Evolutionary conservation across 2,113 vertebrate species (phyloP).

Genomic region (Corythornis madagascariensis): DNA sequence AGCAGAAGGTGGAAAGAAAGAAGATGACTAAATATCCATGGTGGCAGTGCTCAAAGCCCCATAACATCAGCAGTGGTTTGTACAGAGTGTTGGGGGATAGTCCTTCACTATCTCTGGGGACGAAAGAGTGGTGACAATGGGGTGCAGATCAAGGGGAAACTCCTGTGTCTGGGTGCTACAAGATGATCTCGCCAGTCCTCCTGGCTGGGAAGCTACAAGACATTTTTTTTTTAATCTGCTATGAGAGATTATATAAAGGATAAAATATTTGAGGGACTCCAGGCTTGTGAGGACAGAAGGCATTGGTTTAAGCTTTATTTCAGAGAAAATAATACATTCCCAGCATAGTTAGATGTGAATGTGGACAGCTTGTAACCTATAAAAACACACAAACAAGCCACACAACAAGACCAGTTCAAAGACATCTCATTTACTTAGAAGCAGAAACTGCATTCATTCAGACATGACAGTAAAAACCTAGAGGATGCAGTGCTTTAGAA

Average conservation of each 20-base stretch:
- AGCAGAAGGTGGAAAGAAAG: neutral
- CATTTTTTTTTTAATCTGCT: neutral
- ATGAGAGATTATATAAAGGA: neutral
- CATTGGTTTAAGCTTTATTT: constrained; percentile 16
- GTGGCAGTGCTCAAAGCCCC: neutral
- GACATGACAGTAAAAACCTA: neutral
- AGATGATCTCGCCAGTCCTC: neutral
- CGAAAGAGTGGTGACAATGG: neutral
- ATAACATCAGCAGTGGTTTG: neutral
- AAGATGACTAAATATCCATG: neutral
- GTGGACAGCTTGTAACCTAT: constrained; percentile 12
- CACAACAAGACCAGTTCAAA: neutral
- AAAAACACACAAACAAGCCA: neutral
- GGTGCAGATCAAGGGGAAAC: neutral
- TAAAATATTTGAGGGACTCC: neutral
- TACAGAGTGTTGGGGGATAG: neutral
- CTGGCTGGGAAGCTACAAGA: neutral
- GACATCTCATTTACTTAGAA: constrained; percentile 10
- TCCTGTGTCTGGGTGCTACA: neutral
- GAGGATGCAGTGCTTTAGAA: neutral
- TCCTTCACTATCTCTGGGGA: neutral
- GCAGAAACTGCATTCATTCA: neutral
- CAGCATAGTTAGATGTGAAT: neutral
- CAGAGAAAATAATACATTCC: constrained; percentile 11
- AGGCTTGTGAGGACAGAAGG: neutral